A percentile compares a stretch with the other conserved stretches of the same genome.
phyloP scores from a whole-genome alignment of 2,797 vertebrate species.

The Cheirogaleus major region DNA sequence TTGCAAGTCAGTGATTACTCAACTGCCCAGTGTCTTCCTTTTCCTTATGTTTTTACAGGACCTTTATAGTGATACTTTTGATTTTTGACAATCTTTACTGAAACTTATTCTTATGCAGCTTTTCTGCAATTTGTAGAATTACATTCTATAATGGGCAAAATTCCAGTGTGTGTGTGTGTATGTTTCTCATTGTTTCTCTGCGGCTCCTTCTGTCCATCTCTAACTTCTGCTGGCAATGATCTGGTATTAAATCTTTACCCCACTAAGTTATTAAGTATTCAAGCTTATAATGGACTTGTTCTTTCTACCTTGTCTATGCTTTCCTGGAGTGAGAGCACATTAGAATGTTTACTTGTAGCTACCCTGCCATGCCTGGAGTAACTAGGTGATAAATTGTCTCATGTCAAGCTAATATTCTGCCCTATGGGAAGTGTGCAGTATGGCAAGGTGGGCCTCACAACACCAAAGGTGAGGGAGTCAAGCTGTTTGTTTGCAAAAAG shows the following conservation, averaged over 20 bases:
- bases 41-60: neutral
- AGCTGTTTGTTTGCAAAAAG: neutral
- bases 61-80: neutral
- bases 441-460: neutral
- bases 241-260: constrained; percentile 6
- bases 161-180: neutral
- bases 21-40: neutral
- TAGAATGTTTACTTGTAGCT: constrained; percentile 19
- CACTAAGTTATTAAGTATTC: constrained; percentile 40
- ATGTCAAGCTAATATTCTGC: constrained; percentile 14
- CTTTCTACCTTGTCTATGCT: neutral
- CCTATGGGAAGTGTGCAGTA: neutral
- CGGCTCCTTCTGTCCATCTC: neutral
- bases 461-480: neutral
- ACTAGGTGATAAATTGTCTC: constrained; percentile 11
- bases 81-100: constrained; percentile 26
- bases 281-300: constrained; percentile 3
- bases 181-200: neutral
- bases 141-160: neutral
- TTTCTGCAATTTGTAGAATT: constrained; percentile 32
- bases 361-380: neutral
- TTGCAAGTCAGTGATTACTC: neutral
- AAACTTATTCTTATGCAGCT: neutral
- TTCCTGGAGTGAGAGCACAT: neutral
- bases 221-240: neutral